Percentiles rank a stretch among this genome's conserved stretches.
These are phyloP conservation scores for Remorina albescens DNA, from an alignment of 2,797 vertebrate genomes.

Conservation along the genomic window DNA sequence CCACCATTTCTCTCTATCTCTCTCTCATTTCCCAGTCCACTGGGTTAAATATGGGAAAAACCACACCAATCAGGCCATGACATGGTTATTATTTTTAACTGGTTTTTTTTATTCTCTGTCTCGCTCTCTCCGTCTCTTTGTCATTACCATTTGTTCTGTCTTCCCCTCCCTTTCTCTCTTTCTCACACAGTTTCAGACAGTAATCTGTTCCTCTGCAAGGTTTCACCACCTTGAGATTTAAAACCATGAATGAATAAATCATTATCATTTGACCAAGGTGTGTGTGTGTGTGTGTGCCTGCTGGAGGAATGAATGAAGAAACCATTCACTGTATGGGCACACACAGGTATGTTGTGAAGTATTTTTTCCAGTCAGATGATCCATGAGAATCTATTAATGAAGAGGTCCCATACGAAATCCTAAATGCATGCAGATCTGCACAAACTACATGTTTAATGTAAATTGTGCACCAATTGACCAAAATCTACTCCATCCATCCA, in stretches of 20 bases:
- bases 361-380: not conserved
- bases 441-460: constrained; percentile 45
- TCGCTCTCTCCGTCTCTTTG: constrained; percentile 12
- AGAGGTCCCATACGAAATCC: constrained; percentile 11
- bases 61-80: constrained; percentile 79
- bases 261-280: constrained; percentile 66
- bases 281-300: constrained; percentile 7
- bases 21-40: constrained; percentile 80
- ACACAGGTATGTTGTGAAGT: not conserved
- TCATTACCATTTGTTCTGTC: constrained; percentile 43
- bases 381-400: constrained; percentile 5
- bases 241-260: constrained; percentile 65
- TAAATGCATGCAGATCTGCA: constrained; percentile 31
- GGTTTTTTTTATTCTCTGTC: constrained; percentile 59
- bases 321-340: constrained; percentile 13
- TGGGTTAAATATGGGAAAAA: constrained; percentile 79
- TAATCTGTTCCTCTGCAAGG: constrained; percentile 53
- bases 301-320: constrained; percentile 13
- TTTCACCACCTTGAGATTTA: constrained; percentile 57
- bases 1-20: constrained; percentile 59
- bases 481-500: constrained; percentile 32
- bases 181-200: constrained; percentile 36
- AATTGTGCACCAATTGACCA: constrained; percentile 29
- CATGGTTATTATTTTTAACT: constrained; percentile 80
- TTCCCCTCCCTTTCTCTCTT: constrained; percentile 13